Evolutionary conservation across 2,797 vertebrate genomes (phyloP), one percentile per base, ranked within the genome.

Genomic region (Dendrocincla tyrannina): DNA sequence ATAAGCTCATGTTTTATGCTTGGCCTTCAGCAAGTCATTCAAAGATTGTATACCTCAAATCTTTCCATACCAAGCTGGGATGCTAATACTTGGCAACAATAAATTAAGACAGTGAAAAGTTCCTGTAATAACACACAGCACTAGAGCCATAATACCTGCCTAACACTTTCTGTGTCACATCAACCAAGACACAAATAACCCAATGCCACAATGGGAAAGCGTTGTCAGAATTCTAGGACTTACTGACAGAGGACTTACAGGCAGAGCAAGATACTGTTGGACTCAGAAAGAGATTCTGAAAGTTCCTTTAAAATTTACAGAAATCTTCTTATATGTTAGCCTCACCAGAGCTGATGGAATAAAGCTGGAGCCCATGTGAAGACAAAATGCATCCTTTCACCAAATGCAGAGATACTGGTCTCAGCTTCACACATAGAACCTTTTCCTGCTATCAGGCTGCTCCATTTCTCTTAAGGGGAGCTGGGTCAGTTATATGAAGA

Each of bases 331-430:
- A 17, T 47, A 39, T 12, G 7, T 30, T 32, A 75, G 37, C 37
- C 32, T 22, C 49, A 72, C 8, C 12, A 55, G 18, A 85, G 17
- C 3, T 33, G 16, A 59, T 39, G 30, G 11, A 83, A 50, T 30
- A 59, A 89, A 88, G 6, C 55, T 30, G n/a, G 42, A 88, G 52
- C 8, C 24, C 17, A 27, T 0, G 0, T n/a, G 17, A 68, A 18
- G 16, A 37, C 5, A 68, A 75, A 12, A 22, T 1, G 0, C 68
- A 27, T 46, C 32, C 17, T 63, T 76, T 41, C 23, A 16, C 56
- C 15, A 52, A 23, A 52, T 27, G 20, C 22, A 77, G 28, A 74
- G n/a, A 37, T 56, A 66, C 7, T 46, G 23, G 8, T 72, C 24
- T 41, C 62, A 62, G 17, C 33, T 47, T 76, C 68, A 68, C 11